Evolutionary conservation across 2,888 invertebrate species (phyloP).

Genomic region (Microplitis deprimator): DNA sequence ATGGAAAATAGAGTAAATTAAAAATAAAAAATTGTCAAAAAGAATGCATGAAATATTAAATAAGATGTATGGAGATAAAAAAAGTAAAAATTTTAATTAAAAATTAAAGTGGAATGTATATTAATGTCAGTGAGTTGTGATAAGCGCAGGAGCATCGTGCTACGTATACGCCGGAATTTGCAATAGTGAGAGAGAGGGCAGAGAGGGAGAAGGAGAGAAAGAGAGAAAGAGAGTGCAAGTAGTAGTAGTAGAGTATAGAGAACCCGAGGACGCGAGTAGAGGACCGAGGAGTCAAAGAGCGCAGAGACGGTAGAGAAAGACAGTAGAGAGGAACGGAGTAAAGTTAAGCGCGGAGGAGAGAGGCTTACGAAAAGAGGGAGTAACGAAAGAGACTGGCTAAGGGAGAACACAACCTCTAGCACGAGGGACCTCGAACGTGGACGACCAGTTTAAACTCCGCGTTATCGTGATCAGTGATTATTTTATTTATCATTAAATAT

Average conservation of each 20-base stretch:
- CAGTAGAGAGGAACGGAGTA: constrained; percentile 23
- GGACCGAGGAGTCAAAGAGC: constrained; percentile 27
- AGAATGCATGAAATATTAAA: not conserved
- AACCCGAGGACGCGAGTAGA: constrained; percentile 47
- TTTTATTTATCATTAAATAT: not conserved
- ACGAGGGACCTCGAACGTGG: constrained; percentile 15
- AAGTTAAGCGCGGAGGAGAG: not conserved
- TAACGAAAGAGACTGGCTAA: not conserved
- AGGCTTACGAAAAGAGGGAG: not conserved
- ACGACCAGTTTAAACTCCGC: constrained; percentile 13
- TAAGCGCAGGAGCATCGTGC: constrained; percentile 46
- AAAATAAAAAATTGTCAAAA: too few species aligned
- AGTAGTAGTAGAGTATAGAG: constrained; percentile 46
- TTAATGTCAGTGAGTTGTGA: constrained; percentile 46
- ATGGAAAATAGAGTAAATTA: too few species aligned
- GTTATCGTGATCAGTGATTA: constrained; percentile 13
- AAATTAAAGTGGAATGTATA: not conserved
- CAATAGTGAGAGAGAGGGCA: constrained; percentile 47
- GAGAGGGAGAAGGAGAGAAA: constrained; percentile 41
- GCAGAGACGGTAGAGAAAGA: constrained; percentile 7
- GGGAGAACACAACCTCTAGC: constrained; percentile 1
- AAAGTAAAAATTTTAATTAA: not conserved
- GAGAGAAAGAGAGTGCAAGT: constrained; percentile 41
- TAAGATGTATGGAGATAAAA: not conserved
- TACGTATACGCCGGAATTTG: constrained; percentile 55